phyloP scores from a whole-genome alignment of 1,140 invertebrate species.

The Lasioglossum baleicum region DNA sequence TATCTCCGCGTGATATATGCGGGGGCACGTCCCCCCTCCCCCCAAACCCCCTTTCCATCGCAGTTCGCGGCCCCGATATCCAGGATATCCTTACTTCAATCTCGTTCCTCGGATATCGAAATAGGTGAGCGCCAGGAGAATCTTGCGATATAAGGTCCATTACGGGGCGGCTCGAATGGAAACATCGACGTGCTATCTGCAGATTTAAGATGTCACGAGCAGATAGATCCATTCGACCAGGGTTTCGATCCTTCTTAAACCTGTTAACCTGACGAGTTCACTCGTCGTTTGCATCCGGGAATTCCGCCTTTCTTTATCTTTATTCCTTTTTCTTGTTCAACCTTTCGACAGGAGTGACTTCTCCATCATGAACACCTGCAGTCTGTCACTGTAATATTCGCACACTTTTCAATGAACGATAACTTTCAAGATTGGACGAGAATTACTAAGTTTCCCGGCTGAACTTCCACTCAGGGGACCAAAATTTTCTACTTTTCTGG shows the following conservation, averaged over 20 bases:
- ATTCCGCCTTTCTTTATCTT: no score
- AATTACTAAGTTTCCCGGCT: no score
- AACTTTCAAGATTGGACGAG: no score
- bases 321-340: no score
- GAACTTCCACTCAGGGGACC: no score
- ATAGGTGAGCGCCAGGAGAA: constrained; percentile 9
- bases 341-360: no score
- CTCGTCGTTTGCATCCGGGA: no score
- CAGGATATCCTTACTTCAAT: constrained; percentile 30
- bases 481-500: no score
- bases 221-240: neutral
- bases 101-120: constrained; percentile 16
- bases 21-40: neutral
- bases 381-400: no score
- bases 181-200: constrained; percentile 14
- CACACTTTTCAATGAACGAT: no score
- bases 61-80: neutral
- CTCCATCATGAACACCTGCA: no score
- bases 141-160: constrained; percentile 35
- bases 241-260: neutral
- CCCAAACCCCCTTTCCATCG: neutral
- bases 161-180: constrained; percentile 20
- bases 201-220: neutral
- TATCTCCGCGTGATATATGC: constrained; percentile 31
- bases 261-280: no score